Percentiles rank a stretch among this genome's conserved stretches.
phyloP scores from a whole-genome alignment of 2,888 invertebrate species.

The Ectemnius lituratus region DNA sequence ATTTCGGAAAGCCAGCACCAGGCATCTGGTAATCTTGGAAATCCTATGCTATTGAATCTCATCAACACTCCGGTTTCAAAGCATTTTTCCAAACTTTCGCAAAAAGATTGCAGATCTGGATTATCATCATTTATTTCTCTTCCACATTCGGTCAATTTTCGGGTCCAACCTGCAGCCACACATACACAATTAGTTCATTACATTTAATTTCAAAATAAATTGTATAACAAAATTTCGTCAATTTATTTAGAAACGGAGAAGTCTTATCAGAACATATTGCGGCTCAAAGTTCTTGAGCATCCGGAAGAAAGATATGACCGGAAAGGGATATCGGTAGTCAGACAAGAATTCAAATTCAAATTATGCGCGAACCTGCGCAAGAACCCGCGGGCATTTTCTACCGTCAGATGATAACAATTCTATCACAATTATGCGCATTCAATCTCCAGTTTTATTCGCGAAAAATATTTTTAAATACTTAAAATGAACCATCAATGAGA shows the following conservation, averaged over 20 bases:
- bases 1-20: conserved; percentile 81
- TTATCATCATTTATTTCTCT: conserved; percentile 78
- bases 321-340: neutral
- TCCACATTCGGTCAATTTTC: conserved; percentile 74
- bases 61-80: conserved; percentile 80
- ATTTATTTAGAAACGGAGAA: too few relatives aligned
- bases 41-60: conserved; percentile 75
- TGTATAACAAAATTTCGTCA: too few relatives aligned
- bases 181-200: too few relatives aligned
- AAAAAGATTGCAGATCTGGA: conserved; percentile 78
- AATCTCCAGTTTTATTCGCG: too few relatives aligned
- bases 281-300: too few relatives aligned
- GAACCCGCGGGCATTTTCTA: neutral
- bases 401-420: conserved; percentile 3
- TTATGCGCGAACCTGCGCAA: neutral
- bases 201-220: too few relatives aligned
- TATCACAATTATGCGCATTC: neutral
- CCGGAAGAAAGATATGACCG: too few relatives aligned
- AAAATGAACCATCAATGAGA: too few relatives aligned
- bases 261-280: too few relatives aligned
- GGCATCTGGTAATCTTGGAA: conserved; percentile 77
- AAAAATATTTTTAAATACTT: too few relatives aligned
- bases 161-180: conserved; percentile 73
- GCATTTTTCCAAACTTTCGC: conserved; percentile 80
- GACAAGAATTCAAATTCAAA: conserved; percentile 1